Conservation (phyloP, 1,140 invertebrate genomes). For the Paralvinella palmiformis region DNA sequence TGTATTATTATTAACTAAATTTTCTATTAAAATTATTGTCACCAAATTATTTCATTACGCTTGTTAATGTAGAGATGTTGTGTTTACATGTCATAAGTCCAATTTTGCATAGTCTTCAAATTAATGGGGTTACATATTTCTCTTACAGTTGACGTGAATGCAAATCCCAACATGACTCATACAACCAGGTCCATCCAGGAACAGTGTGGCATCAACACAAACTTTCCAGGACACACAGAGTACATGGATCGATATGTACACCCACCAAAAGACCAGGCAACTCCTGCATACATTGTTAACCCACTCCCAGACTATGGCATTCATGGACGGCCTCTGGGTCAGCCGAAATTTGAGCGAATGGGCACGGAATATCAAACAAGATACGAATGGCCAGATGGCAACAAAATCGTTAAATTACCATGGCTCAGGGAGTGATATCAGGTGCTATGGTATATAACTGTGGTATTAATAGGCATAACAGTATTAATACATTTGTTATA, state of each 20-base stretch:
- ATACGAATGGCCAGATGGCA: constrained; percentile 44
- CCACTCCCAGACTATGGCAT: constrained; percentile 40
- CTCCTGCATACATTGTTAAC: constrained; percentile 41
- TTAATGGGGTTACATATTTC: no score
- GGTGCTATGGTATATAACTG: background rate
- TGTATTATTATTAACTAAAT: no score
- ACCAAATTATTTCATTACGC: no score
- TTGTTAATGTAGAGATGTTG: no score
- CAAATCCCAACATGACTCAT: constrained; percentile 5
- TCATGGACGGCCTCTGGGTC: constrained; percentile 39
- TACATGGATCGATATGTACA: constrained; percentile 38
- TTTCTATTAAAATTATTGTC: no score
- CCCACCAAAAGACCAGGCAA: constrained; percentile 27
- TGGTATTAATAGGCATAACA: background rate
- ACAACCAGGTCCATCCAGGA: constrained; percentile 40
- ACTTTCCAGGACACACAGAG: constrained; percentile 43
- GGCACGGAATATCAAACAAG: constrained; percentile 44
- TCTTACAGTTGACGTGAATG: no score
- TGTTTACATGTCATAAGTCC: no score
- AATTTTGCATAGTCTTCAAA: no score
- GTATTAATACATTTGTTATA: no score
- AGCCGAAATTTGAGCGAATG: constrained; percentile 25
- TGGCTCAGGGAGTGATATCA: constrained; percentile 31
- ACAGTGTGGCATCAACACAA: constrained; percentile 47
- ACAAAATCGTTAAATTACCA: constrained; percentile 39